Conservation (phyloP, 2,888 invertebrate genomes). For the Ptilodon capucinus region DNA sequence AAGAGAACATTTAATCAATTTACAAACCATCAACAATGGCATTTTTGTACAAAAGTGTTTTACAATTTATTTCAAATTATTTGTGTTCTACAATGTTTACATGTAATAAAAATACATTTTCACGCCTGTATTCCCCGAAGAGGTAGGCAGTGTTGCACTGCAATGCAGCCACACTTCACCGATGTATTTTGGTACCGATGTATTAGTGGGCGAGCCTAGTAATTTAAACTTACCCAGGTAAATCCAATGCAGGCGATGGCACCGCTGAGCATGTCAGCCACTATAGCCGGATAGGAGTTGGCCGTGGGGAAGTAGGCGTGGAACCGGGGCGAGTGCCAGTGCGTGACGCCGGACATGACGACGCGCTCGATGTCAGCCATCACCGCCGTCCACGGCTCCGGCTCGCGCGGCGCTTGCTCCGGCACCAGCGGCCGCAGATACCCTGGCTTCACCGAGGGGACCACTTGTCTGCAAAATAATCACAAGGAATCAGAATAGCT, state of each 20-base stretch:
- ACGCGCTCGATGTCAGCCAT: conserved; percentile 96
- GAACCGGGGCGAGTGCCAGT: conserved; percentile 98
- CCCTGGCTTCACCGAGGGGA: conserved; percentile 96
- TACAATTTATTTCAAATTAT: no score
- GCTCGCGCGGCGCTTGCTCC: conserved; percentile 89
- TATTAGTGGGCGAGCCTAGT: no score
- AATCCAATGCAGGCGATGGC: conserved; percentile 98
- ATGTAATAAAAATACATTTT: no score
- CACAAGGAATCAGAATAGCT: conserved; percentile 6
- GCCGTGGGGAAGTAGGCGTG: conserved; percentile 98
- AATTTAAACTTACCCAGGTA: conserved; percentile 95
- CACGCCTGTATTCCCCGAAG: no score
- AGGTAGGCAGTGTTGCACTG: no score
- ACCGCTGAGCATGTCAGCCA: conserved; percentile 97
- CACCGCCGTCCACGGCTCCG: conserved; percentile 95
- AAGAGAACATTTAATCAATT: no score
- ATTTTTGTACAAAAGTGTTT: no score
- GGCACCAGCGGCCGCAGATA: conserved; percentile 95
- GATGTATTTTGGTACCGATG: no score
- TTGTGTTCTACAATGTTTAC: no score
- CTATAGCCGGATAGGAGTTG: conserved; percentile 96
- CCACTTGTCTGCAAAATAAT: conserved; percentile 85
- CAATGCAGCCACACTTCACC: no score
- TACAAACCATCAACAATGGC: no score
- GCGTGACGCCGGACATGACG: conserved; percentile 99